Base-by-base conservation (phyloP, 2,888 invertebrate genomes). In the Netelia fuscicornis region DNA sequence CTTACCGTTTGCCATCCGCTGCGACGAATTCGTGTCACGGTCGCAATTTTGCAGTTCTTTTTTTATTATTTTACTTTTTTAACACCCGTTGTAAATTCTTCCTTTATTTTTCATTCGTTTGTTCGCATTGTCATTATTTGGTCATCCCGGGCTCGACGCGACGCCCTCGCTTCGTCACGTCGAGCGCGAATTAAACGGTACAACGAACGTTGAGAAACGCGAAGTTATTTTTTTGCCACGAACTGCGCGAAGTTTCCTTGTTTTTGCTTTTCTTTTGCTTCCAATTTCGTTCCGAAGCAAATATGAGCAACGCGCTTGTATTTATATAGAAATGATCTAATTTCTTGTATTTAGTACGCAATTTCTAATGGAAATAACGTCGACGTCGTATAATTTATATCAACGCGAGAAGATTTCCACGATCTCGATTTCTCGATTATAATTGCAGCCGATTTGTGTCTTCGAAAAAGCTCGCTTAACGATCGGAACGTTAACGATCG, bases 11-110 rank as follows among this genome's bases (percentile, higher is more conserved):
- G 23, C 42, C 11, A 74, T 52, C 48, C 48, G 30, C 54, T 70
- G 80, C 74, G 52, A 54, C 64, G 77, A 81, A 86, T 83, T 62
- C 67, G 77, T 78, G 77, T 81, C 77, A 81, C 58, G 83, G 81
- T 83, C 71, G 48, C 67, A 62, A 79, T 64, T 74, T 84, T 80
- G 70, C 74, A 10, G 25, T 54, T 68, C 17, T 67, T 58, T 74
- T 76, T 81, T 70, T 25, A 17, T 17, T 62, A 25, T 6, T 56
- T 30, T 17, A n/a, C 23, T 54, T 56, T 62, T 81, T 76, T 64
- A 71, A 23, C 62, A 17, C 8, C 23, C 42, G 23, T 8, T 56
- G 54, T 6, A 20, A n/a, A 37, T 72, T 37, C 2, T 37, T 72
- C 78, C 48, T 17, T 11, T 67, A 5, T 30, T 30, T 30, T 30